Conservation (phyloP, 2,888 invertebrate genomes). For the Leptopilina syphax region DNA sequence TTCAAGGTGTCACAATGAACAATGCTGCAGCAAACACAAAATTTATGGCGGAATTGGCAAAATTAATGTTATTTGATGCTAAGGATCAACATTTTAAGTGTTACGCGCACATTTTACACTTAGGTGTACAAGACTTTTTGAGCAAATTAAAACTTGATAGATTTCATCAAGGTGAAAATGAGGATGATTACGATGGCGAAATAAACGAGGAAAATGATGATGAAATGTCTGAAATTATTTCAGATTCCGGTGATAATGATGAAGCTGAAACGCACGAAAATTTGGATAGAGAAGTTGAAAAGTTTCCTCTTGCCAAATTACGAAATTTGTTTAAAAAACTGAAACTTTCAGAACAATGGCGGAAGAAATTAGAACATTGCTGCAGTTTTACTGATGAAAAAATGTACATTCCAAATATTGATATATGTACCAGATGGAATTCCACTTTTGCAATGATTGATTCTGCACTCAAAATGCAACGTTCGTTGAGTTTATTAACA, state of each 20-base stretch:
- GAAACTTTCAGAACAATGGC: neutral
- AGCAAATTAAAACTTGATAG: slow-evolving; percentile 36
- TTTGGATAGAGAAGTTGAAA: slow-evolving; percentile 11
- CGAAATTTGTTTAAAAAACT: neutral
- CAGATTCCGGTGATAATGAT: too few relatives aligned
- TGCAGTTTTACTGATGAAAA: neutral
- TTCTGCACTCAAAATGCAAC: neutral
- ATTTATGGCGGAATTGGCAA: slow-evolving; percentile 36
- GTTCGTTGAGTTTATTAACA: neutral
- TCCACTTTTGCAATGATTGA: neutral
- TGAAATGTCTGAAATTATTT: too few relatives aligned
- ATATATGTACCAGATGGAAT: neutral
- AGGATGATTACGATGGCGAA: slow-evolving; percentile 27
- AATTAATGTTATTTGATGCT: slow-evolving; percentile 45
- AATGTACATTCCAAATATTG: neutral
- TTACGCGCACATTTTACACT: slow-evolving; percentile 62
- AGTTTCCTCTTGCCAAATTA: neutral
- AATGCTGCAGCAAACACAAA: too few relatives aligned
- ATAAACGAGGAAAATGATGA: too few relatives aligned
- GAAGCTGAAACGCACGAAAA: too few relatives aligned
- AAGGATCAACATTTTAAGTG: slow-evolving; percentile 62
- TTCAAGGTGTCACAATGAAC: too few relatives aligned
- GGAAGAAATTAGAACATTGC: too few relatives aligned
- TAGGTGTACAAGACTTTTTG: slow-evolving; percentile 59
- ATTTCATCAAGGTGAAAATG: neutral